A percentile compares a stretch with the other conserved stretches of the same genome.
These are phyloP conservation scores for Sialia sialis DNA, from an alignment of 2,113 vertebrate genomes.

Conservation along the genomic window DNA sequence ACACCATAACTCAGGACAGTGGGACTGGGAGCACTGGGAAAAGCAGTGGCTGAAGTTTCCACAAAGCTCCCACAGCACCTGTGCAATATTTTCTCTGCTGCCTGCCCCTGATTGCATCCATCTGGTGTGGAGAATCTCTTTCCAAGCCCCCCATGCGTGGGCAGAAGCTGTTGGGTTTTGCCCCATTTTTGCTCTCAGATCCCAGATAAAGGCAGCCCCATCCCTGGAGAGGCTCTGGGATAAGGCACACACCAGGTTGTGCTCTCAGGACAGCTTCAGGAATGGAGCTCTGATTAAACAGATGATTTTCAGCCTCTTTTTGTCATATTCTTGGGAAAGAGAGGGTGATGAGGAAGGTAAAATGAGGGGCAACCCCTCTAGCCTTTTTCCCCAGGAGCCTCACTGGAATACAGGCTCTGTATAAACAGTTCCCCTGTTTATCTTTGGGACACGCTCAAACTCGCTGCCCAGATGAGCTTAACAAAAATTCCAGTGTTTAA, in stretches of 20 bases:
- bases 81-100: not conserved
- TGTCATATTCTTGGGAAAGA: accelerated
- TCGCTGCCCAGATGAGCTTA: not conserved
- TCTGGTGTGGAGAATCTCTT: not conserved
- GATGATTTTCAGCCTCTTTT: not conserved
- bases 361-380: not conserved
- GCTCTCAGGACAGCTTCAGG: not conserved
- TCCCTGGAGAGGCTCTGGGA: not conserved
- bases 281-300: not conserved
- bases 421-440: not conserved
- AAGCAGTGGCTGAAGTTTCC: not conserved
- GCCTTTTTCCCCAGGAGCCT: not conserved
- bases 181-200: not conserved
- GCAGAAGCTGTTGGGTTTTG: not conserved
- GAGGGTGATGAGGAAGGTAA: not conserved
- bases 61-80: constrained; percentile 14
- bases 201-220: not conserved
- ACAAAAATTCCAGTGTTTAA: not conserved
- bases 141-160: not conserved
- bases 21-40: not conserved
- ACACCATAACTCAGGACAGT: not conserved
- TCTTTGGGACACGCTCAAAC: not conserved
- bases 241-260: accelerated
- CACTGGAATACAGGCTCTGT: accelerated
- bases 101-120: not conserved